Percentiles rank a stretch among this genome's conserved stretches.
phyloP scores from a whole-genome alignment of 2,888 invertebrate genomes.

The Arctia plantaginis region DNA sequence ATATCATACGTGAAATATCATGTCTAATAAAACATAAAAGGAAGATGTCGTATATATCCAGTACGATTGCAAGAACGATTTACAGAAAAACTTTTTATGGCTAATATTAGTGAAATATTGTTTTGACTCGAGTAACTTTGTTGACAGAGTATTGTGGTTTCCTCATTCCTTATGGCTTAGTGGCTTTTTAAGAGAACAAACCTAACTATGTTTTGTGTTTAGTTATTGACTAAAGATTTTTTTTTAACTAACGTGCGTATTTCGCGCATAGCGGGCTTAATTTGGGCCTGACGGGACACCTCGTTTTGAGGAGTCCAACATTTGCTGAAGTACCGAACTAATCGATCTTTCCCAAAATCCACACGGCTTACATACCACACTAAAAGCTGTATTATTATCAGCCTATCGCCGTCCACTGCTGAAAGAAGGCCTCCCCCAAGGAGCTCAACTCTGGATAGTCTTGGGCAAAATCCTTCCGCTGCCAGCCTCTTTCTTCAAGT shows the following conservation, averaged over 20 bases:
- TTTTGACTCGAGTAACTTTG: neutral
- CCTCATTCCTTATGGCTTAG: neutral
- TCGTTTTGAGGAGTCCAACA: no score
- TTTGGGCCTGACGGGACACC: neutral
- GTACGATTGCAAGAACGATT: neutral
- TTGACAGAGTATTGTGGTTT: neutral
- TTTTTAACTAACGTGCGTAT: neutral
- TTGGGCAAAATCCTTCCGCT: neutral
- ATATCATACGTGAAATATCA: slow-evolving; percentile 6
- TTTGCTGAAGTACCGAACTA: neutral
- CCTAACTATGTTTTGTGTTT: neutral
- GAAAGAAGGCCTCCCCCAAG: neutral
- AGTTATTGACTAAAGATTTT: no score
- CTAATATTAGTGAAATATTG: neutral
- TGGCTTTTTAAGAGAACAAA: neutral
- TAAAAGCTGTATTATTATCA: neutral
- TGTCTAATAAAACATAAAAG: neutral
- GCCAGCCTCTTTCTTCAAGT: no score
- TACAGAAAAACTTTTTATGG: neutral
- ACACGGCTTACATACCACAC: neutral
- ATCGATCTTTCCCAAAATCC: neutral
- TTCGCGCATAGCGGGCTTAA: neutral
- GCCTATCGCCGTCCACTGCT: neutral
- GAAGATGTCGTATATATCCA: neutral
- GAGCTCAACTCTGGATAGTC: neutral